Evolutionary conservation across 2,888 invertebrate species (phyloP), one percentile per base, ranked within the genome.

Genomic region (Drosophila acutilabella): DNA sequence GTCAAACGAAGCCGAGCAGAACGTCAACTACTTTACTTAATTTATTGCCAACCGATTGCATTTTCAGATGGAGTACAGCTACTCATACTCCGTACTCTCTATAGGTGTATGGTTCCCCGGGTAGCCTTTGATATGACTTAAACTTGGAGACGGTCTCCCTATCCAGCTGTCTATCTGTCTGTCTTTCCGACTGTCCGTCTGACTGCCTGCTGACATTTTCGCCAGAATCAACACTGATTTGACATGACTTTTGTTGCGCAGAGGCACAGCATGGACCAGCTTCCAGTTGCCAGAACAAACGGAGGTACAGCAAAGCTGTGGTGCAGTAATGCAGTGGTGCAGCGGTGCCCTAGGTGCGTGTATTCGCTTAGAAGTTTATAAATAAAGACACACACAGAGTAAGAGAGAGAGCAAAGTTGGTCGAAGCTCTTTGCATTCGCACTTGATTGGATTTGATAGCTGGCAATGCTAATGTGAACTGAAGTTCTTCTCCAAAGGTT

Each of bases 141-240:
- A 8, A 54, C 66, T n/a, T 50, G 57, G 33, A 56, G 54, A 36
- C 52, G 47, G 54, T 40, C 56, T 26, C 41, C 41, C 51, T 26
- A 16, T 47, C 45, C n/a, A 8, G 14, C 56, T 64, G 47, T 54
- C 62, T 52, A 20, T 10, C 41, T 40, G 51, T 18, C 26, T 53
- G n/a, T 13, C 50, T 50, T 20, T 44, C 57, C 30, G 30, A 4
- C 18, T 30, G 45, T 30, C 36, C 70, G 68, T 62, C 75, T 78
- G 79, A 68, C 73, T 78, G 76, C 85, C 85, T 78, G 84, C 88
- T 87, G 82, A 84, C 85, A 87, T 88, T 84, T 84, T 84, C 84
- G 85, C 88, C 78, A 81, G 88, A 87, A 84, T 84, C 88, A 85
- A 80, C 88, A 88, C 85, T 88, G 84, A 88, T 84, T 88, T 88